Conservation (phyloP, 2,888 invertebrate species). For the Cantharis flavilabris region DNA sequence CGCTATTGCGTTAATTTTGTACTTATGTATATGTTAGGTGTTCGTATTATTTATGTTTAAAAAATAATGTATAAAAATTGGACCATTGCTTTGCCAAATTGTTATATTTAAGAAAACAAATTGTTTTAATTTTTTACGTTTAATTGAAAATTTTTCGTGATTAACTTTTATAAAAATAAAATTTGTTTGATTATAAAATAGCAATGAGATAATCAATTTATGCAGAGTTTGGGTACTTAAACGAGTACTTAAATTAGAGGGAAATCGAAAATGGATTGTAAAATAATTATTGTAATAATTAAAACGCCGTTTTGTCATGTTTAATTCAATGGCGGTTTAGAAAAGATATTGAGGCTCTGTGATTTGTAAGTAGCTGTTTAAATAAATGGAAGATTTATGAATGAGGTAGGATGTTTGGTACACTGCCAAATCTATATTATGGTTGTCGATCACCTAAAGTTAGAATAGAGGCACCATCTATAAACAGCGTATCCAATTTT, state of each 20-base stretch:
- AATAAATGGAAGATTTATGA: constrained; percentile 1
- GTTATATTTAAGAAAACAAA: constrained; percentile 6
- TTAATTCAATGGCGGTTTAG: neutral
- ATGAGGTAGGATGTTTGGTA: constrained; percentile 7
- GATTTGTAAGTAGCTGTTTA: constrained; percentile 18
- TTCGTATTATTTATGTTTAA: neutral
- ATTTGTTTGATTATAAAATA: constrained; percentile 4
- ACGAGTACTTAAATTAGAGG: constrained; percentile 25
- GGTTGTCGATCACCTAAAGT: constrained; percentile 22
- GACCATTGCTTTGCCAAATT: constrained; percentile 30
- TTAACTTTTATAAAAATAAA: neutral
- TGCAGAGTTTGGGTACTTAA: constrained; percentile 27
- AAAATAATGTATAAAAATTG: constrained; percentile 9
- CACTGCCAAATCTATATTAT: constrained; percentile 30
- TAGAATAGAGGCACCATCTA: constrained; percentile 29
- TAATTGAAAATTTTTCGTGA: neutral
- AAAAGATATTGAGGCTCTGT: constrained; percentile 22
- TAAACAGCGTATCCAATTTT: constrained; percentile 32
- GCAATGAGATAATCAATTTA: constrained; percentile 29
- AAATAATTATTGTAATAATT: constrained; percentile 11
- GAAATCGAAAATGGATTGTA: constrained; percentile 13
- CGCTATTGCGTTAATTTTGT: constrained; percentile 10
- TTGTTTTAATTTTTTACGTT: neutral
- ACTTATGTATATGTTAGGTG: constrained; percentile 8
- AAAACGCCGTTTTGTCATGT: constrained; percentile 6